Conservation (phyloP, 2,113 vertebrate species). For the Cariama cristata region DNA sequence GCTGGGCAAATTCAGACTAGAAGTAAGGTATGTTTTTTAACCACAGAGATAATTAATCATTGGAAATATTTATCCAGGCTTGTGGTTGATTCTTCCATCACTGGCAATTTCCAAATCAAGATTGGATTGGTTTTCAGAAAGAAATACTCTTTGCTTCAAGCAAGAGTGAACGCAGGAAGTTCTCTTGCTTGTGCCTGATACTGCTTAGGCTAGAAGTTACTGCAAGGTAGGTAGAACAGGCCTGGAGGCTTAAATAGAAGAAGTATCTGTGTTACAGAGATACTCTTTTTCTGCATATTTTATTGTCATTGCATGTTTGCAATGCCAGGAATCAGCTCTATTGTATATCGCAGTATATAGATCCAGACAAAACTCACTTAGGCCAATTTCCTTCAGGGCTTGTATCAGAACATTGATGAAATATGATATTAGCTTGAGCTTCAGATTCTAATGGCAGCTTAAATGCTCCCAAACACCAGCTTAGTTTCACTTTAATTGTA, state of each 20-base stretch:
- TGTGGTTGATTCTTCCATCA: slow-evolving; percentile 1
- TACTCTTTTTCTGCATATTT: neutral
- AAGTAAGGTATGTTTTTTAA: neutral
- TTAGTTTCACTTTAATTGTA: slow-evolving; percentile 23
- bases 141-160: slow-evolving; percentile 3
- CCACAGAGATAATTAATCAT: neutral
- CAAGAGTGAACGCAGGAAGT: neutral
- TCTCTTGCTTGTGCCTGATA: neutral
- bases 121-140: neutral
- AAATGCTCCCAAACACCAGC: neutral
- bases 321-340: neutral
- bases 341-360: neutral
- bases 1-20: neutral
- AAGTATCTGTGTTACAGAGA: neutral
- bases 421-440: neutral
- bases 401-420: neutral
- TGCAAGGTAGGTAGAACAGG: neutral
- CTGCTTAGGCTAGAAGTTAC: neutral
- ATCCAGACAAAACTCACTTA: neutral
- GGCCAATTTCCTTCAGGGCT: neutral
- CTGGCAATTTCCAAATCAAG: slow-evolving; percentile 11
- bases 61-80: neutral
- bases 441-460: slow-evolving; percentile 11
- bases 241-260: neutral
- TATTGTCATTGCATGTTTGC: neutral